Evolutionary conservation across 2,888 invertebrate species (phyloP).

Genomic region (Drosophila atripex): DNA sequence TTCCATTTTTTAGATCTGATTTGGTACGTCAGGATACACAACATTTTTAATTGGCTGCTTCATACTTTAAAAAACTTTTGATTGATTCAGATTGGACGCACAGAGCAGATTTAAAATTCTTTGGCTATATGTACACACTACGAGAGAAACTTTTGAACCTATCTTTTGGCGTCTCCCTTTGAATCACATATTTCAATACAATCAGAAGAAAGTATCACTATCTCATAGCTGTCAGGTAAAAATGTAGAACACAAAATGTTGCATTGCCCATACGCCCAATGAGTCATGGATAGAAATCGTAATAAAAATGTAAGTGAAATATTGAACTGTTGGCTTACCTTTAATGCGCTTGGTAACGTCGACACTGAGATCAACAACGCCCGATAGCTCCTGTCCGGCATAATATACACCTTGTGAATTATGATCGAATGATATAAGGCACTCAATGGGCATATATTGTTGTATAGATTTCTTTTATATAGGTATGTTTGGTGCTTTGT

Average conservation of each 20-base stretch:
- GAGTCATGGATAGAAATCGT: constrained; percentile 3
- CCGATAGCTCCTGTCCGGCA: constrained; percentile 84
- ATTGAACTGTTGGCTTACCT: constrained; percentile 67
- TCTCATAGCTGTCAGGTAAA: constrained; percentile 47
- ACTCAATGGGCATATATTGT: constrained; percentile 84
- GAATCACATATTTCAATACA: constrained; percentile 42
- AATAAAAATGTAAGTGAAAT: constrained; percentile 4
- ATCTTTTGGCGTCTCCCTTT: too few relatives aligned
- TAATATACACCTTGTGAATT: constrained; percentile 84
- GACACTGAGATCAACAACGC: constrained; percentile 83
- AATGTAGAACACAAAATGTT: not conserved
- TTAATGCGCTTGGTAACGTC: constrained; percentile 83
- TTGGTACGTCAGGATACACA: too few relatives aligned
- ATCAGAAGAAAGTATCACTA: constrained; percentile 33
- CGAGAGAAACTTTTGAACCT: too few relatives aligned
- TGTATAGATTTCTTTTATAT: constrained; percentile 52
- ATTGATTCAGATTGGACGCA: too few relatives aligned
- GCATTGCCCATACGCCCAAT: not conserved
- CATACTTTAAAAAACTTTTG: too few relatives aligned
- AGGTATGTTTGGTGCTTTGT: constrained; percentile 22
- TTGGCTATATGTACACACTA: too few relatives aligned
- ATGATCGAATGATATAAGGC: constrained; percentile 84
- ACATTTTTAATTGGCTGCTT: too few relatives aligned
- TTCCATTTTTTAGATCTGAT: too few relatives aligned
- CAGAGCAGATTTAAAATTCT: too few relatives aligned